Evolutionary conservation across 2,888 invertebrate species (phyloP), one percentile per base, ranked within the genome.

Genomic region (Barypeithes pellucidus): DNA sequence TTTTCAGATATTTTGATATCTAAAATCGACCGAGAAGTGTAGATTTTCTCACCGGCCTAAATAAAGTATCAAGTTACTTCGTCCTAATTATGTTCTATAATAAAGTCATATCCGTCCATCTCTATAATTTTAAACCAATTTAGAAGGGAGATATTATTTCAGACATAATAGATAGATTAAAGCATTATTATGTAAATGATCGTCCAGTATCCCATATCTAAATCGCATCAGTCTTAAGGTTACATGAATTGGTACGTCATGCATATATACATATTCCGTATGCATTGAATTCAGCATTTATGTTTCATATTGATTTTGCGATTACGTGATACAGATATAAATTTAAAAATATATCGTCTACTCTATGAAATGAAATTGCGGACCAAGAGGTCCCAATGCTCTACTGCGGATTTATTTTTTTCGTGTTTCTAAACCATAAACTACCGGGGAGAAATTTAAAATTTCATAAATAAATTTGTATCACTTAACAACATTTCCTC

Each of bases 261-360:
- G 36, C 36, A 61, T 43, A 61, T 39, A 68, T 61, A 47, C 41
- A n/a, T 68, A 68, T 61, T 68, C 61, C 50, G 66, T 29, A 72
- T 72, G 72, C 67, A 62, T 72, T 52, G 41, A 62, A 67, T 72
- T 67, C 72, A 41, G 61, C 72, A 72, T 67, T 72, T 62, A 67
- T 65, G 61, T 66, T 57, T 66, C 67, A 67, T 72, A 67, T 72
- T 45, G 72, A 59, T 61, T 70, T 72, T 72, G 41, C 43, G 67
- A 66, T 67, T 67, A 67, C 67, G 67, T 61, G 67, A 67, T 24
- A 33, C 20, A 45, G 45, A 43, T 67, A 22, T 67, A 67, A 67
- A 67, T 67, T 60, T 45, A 60, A 39, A 66, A 29, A 20, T 33
- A 66, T 39, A 39, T 20, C 36, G n/a, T 24, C 20, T 41, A 20